phyloP scores from a whole-genome alignment of 2,113 vertebrate genomes.

The Zeus faber region DNA sequence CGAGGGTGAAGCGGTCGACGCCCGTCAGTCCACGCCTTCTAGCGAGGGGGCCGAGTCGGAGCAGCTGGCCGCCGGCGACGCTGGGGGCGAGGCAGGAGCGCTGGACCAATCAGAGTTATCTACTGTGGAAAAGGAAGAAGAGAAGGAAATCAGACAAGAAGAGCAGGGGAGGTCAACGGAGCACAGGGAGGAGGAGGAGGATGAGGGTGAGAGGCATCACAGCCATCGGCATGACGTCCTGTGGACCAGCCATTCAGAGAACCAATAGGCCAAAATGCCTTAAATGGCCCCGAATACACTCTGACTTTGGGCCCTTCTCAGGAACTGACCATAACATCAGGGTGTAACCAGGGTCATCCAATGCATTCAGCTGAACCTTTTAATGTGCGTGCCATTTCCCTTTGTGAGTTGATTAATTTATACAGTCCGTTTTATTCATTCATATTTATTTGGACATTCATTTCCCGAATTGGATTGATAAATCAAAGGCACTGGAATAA shows the following conservation, averaged over 20 bases:
- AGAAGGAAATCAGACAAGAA: neutral
- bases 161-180: conserved; percentile 1
- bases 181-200: neutral
- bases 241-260: neutral
- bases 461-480: neutral
- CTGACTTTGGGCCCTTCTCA: neutral
- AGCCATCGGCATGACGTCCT: neutral
- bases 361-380: neutral
- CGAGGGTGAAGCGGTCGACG: neutral
- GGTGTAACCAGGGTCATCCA: no score
- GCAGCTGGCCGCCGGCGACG: conserved; percentile 8
- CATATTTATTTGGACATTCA: neutral
- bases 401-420: neutral
- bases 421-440: neutral
- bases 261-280: neutral
- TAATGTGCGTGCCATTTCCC: no score
- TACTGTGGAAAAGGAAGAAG: conserved; percentile 1
- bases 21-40: no score
- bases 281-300: neutral
- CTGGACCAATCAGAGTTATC: conserved; percentile 11
- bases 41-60: neutral
- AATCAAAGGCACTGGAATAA: neutral
- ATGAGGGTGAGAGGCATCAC: no score
- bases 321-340: neutral
- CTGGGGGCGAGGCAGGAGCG: conserved; percentile 22